These are phyloP conservation scores for Scaptomyza montana DNA, from an alignment of 1,140 invertebrate species.

Conservation along the genomic window DNA sequence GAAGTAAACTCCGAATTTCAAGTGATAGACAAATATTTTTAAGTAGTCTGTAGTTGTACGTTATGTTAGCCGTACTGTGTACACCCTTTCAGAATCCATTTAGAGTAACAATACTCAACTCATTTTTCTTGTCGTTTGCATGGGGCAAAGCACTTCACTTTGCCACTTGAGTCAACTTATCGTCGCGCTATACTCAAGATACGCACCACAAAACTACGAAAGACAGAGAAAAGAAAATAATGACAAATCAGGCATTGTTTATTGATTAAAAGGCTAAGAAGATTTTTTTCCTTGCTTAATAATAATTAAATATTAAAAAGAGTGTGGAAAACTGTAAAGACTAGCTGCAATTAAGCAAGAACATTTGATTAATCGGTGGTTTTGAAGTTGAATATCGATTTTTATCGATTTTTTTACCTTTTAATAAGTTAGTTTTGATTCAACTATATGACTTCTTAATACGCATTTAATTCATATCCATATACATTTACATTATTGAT, in stretches of 20 bases:
- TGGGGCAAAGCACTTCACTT: slow-evolving; percentile 29
- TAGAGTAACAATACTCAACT: background rate
- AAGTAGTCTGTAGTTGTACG: slow-evolving; percentile 28
- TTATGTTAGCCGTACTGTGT: slow-evolving; percentile 30
- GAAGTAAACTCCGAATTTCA: slow-evolving; percentile 34
- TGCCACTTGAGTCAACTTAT: slow-evolving; percentile 23
- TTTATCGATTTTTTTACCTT: too few species aligned
- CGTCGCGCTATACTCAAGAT: slow-evolving; percentile 27
- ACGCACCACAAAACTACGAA: background rate
- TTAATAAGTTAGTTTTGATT: too few species aligned
- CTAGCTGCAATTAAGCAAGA: too few species aligned
- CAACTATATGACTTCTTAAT: too few species aligned
- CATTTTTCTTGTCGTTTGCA: slow-evolving; percentile 27
- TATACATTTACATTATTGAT: background rate
- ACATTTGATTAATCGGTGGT: too few species aligned
- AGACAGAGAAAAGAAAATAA: background rate
- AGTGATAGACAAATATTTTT: slow-evolving; percentile 49
- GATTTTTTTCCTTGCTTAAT: too few species aligned
- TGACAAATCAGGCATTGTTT: too few species aligned
- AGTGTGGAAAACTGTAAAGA: too few species aligned
- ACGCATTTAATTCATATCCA: too few species aligned
- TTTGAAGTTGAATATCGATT: too few species aligned
- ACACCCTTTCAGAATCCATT: slow-evolving; percentile 26
- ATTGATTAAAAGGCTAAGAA: too few species aligned
- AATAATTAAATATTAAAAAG: too few species aligned